Conservation (phyloP, 37 sponge, comb jelly and placozoan genomes). For the Halisarca cf. caerulea region DNA sequence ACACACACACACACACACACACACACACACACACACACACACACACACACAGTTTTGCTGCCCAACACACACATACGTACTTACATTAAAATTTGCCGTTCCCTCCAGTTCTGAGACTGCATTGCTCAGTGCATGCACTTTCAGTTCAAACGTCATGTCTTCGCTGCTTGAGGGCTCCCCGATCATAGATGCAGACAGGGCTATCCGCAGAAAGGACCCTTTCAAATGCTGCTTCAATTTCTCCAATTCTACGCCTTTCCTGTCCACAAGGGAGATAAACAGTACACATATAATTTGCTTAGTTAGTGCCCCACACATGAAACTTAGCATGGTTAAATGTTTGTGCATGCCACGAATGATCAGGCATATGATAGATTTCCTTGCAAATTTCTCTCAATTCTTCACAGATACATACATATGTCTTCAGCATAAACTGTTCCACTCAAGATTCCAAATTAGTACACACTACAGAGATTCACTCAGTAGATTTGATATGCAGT, state of each 20-base stretch:
- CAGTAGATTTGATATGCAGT: no score
- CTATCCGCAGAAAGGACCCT: not conserved
- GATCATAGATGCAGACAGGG: not conserved
- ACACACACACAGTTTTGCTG: not conserved
- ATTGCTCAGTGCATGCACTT: not conserved
- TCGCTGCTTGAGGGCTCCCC: not conserved
- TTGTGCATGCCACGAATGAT: no score
- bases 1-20: not conserved
- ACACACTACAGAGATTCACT: no score
- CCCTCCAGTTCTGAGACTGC: conserved; percentile 14
- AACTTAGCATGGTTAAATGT: no score
- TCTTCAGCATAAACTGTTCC: no score
- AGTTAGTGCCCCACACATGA: no score
- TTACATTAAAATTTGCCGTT: not conserved
- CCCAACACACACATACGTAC: not conserved
- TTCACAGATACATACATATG: no score
- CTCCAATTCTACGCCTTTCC: not conserved
- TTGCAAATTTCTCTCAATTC: no score
- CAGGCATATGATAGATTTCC: no score
- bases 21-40: not conserved
- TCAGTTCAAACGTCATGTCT: not conserved
- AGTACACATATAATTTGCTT: no score
- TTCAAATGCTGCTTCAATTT: not conserved
- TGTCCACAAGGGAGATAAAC: no score
- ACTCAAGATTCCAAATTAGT: no score